phyloP scores from a whole-genome alignment of 2,888 invertebrate genomes.

The Digitonthophagus gazella region DNA sequence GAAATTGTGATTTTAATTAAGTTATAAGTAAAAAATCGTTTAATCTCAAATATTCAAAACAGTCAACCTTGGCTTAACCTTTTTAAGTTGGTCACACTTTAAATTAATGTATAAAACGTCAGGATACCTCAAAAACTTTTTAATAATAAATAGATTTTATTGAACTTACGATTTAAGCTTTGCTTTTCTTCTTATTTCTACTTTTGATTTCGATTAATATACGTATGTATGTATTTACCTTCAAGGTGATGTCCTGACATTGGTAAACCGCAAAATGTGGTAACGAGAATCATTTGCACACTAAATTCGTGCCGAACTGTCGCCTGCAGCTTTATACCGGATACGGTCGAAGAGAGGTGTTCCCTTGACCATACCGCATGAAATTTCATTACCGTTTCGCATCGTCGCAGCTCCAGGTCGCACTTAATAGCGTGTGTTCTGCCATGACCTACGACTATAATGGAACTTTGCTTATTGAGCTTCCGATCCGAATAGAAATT shows the following conservation, averaged over 20 bases:
- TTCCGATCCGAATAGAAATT: too few species aligned
- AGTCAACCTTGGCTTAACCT: too few species aligned
- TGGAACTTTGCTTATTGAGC: not conserved
- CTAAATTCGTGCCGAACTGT: conserved; percentile 13
- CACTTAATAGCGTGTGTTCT: not conserved
- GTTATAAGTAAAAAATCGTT: too few species aligned
- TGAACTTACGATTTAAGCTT: too few species aligned
- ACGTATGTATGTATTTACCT: not conserved
- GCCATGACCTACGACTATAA: not conserved
- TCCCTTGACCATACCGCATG: conserved; percentile 4
- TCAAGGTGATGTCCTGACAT: not conserved
- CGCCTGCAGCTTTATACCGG: not conserved
- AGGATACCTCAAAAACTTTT: too few species aligned
- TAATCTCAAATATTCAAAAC: too few species aligned
- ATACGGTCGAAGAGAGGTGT: not conserved
- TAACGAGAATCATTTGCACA: conserved; percentile 11
- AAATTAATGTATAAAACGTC: too few species aligned
- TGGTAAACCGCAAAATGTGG: not conserved
- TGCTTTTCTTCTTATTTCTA: not conserved
- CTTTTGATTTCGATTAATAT: not conserved
- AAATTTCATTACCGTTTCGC: conserved; percentile 5
- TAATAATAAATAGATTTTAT: too few species aligned
- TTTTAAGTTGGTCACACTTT: too few species aligned
- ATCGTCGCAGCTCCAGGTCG: too few species aligned
- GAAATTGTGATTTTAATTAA: too few species aligned